phyloP scores from a whole-genome alignment of 2,797 vertebrate genomes.

The Mormyrops attenuatus region DNA sequence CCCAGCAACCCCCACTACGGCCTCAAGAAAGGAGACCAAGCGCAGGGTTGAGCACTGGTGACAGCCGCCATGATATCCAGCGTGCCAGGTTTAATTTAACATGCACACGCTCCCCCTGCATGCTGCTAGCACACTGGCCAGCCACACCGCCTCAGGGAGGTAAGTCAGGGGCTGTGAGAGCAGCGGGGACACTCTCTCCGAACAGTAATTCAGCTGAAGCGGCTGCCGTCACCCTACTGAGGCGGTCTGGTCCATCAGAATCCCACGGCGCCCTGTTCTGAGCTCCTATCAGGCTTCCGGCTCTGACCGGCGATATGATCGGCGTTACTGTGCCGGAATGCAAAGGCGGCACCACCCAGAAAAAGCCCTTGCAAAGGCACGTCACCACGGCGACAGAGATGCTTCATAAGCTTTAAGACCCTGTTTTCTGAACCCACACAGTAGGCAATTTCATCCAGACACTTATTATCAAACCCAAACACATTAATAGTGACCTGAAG shows the following conservation, averaged over 20 bases:
- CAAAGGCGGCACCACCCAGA: neutral
- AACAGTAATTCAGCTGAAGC: neutral
- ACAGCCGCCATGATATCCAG: neutral
- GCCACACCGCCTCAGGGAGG: neutral
- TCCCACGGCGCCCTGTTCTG: neutral
- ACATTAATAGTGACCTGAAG: conserved; percentile 39
- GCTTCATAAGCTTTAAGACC: neutral
- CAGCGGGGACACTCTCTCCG: neutral
- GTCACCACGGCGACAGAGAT: neutral
- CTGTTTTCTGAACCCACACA: neutral
- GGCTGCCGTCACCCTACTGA: neutral
- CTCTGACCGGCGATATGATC: neutral
- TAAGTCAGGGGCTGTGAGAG: neutral
- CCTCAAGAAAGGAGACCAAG: neutral
- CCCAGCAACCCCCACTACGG: neutral
- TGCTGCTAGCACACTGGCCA: neutral
- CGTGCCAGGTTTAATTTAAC: conserved; percentile 11
- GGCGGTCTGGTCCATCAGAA: neutral
- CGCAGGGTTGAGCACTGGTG: neutral
- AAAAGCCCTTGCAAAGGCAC: neutral
- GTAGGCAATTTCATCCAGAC: conserved; percentile 22
- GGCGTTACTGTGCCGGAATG: neutral
- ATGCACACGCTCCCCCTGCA: neutral
- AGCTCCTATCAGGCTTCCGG: neutral
- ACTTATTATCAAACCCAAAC: conserved; percentile 43